Percentiles rank a stretch among this genome's conserved stretches.
Evolutionary conservation across 2,888 invertebrate genomes (phyloP).

Genomic region (Xestobium rufovillosum): DNA sequence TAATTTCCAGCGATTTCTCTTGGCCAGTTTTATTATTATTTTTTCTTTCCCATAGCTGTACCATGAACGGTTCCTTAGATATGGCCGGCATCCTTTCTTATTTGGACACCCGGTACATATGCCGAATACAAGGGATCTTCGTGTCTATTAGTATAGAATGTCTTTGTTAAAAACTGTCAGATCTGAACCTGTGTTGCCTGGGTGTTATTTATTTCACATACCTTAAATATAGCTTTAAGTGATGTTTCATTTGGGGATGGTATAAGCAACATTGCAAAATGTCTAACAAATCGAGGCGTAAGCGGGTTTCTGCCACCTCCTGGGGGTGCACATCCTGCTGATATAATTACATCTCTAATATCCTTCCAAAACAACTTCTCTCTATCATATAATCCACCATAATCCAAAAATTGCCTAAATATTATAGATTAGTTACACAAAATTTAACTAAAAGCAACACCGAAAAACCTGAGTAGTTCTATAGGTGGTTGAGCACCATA

Average conservation of each 20-base stretch:
- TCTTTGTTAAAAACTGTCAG: too few species aligned
- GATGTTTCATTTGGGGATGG: slow-evolving; percentile 72
- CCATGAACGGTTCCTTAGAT: too few species aligned
- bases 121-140: too few species aligned
- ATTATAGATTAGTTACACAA: slow-evolving; percentile 5
- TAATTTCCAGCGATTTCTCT: too few species aligned
- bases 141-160: too few species aligned
- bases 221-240: slow-evolving; percentile 70
- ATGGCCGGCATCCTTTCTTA: too few species aligned
- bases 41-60: too few species aligned
- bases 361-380: slow-evolving; percentile 85
- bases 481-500: slow-evolving; percentile 91
- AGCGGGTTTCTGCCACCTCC: slow-evolving; percentile 85
- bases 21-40: too few species aligned
- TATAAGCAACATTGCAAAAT: slow-evolving; percentile 80
- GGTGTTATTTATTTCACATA: slow-evolving; percentile 27
- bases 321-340: slow-evolving; percentile 82
- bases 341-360: slow-evolving; percentile 73
- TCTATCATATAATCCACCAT: slow-evolving; percentile 77
- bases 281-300: slow-evolving; percentile 76
- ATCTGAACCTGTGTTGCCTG: too few species aligned
- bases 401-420: slow-evolving; percentile 64
- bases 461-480: slow-evolving; percentile 74
- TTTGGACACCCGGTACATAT: too few species aligned
- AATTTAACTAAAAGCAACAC: not conserved